phyloP scores from a whole-genome alignment of 2,113 vertebrate genomes.

The Procavia capensis region DNA sequence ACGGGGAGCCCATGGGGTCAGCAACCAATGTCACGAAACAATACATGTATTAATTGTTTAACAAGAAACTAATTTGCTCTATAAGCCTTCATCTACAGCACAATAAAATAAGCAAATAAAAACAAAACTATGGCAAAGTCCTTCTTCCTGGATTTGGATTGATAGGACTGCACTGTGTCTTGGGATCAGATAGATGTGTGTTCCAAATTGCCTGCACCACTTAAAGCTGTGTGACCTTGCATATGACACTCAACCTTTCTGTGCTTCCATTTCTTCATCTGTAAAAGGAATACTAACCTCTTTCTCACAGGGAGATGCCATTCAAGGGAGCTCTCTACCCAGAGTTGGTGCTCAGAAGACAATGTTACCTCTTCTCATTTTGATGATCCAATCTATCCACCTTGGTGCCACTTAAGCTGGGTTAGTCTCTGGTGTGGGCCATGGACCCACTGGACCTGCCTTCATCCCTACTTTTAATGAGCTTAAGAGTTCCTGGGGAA shows the following conservation, averaged over 20 bases:
- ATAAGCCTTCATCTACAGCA: too few relatives aligned
- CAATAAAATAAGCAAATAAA: too few relatives aligned
- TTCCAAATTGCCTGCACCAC: neutral
- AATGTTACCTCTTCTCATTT: neutral
- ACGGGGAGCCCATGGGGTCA: too few relatives aligned
- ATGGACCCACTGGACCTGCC: neutral
- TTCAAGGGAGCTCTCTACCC: neutral
- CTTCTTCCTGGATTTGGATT: neutral
- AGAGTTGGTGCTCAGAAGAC: neutral
- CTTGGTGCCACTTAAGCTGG: neutral
- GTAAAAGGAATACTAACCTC: neutral
- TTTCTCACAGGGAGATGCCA: neutral
- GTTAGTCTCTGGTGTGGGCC: neutral
- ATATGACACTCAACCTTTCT: neutral
- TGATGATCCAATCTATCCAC: neutral
- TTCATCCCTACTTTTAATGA: neutral
- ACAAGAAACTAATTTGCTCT: too few relatives aligned
- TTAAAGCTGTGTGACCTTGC: neutral
- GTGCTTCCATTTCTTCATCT: neutral
- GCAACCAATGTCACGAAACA: too few relatives aligned
- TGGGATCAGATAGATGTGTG: neutral
- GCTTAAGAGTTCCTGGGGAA: neutral
- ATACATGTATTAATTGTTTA: too few relatives aligned
- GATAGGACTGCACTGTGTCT: neutral
- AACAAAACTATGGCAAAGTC: neutral